These are phyloP conservation scores for Pagrus major DNA, from an alignment of 2,113 vertebrate genomes.

Conservation along the genomic window DNA sequence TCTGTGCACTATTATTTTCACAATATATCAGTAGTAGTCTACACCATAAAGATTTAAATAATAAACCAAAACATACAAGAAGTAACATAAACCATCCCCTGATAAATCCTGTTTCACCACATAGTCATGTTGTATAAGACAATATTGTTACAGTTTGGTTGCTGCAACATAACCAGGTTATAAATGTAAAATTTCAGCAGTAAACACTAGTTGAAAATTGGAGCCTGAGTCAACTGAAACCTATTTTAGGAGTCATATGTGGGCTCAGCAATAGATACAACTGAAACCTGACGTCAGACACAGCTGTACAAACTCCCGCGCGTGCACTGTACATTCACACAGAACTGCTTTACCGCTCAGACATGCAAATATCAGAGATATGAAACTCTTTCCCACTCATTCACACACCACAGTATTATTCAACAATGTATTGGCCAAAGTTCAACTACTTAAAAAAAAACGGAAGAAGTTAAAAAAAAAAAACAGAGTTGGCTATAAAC, in stretches of 20 bases:
- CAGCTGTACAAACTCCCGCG: slow-evolving; percentile 1
- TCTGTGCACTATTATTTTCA: neutral
- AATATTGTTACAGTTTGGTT: neutral
- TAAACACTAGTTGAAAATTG: neutral
- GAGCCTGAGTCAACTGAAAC: neutral
- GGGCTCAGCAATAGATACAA: neutral
- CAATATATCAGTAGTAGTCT: neutral
- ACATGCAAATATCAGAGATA: slow-evolving; percentile 13
- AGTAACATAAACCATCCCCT: neutral
- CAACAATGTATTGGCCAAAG: neutral
- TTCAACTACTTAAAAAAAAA: neutral
- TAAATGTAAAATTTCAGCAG: neutral
- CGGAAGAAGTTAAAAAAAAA: neutral
- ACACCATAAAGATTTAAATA: neutral
- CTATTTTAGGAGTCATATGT: slow-evolving; percentile 12
- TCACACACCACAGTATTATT: neutral
- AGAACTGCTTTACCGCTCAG: neutral
- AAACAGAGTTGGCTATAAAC: too few species aligned
- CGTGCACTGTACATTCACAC: slow-evolving; percentile 25
- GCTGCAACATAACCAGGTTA: neutral
- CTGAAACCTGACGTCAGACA: neutral
- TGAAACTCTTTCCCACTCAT: slow-evolving; percentile 3
- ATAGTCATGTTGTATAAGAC: neutral
- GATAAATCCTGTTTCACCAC: neutral
- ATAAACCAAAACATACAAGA: neutral